Base-by-base conservation (phyloP, 1,140 invertebrate genomes). In the Lutraria rhynchaena region DNA sequence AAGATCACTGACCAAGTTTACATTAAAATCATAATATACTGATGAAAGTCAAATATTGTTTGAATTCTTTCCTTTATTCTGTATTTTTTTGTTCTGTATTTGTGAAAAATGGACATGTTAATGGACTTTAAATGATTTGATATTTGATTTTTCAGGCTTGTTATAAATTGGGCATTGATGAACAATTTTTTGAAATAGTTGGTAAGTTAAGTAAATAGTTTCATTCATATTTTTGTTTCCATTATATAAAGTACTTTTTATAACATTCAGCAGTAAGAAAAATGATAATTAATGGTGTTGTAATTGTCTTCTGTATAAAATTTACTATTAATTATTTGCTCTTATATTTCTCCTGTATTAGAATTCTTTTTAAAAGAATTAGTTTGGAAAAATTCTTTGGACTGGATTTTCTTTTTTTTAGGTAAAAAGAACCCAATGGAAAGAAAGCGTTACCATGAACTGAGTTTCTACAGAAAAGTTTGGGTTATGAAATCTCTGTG, bases 401-500 rank as follows among this genome's bases (percentile, higher is more conserved):
- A 58, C 24, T 41, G 33, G 15, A 67, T 37, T n/a, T n/a, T n/a
- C n/a, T n/a, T n/a, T n/a, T 41, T 41, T 61, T 37, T 82, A 90
- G 90, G 94, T 0, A 89, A 92, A 5, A 90, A 86, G 65, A 93
- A 94, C 80, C 92, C 93, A 24, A 86, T 94, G 53, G 90, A 93
- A 41, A 91, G 91, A 65, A 93, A 92, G 55, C 90, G 93, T 49
- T 95, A 94, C 85, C 94, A 94, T 85, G 91, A 94, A n/a, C 87
- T 95, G 51, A 93, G 85, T n/a, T 93, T 94, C 22, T 93, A 93
- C 80, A 91, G 94, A 84, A 93, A 93, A 86, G 93, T 95, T 9
- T 95, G 94, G 94, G 87, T 95, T 41, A 75, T 95, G 13, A 95
- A 95, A 89, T 92, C 93, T 31, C 84, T 95, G 58, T 95, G 94